phyloP scores from a whole-genome alignment of 2,888 invertebrate genomes.

The Thecophora atra region DNA sequence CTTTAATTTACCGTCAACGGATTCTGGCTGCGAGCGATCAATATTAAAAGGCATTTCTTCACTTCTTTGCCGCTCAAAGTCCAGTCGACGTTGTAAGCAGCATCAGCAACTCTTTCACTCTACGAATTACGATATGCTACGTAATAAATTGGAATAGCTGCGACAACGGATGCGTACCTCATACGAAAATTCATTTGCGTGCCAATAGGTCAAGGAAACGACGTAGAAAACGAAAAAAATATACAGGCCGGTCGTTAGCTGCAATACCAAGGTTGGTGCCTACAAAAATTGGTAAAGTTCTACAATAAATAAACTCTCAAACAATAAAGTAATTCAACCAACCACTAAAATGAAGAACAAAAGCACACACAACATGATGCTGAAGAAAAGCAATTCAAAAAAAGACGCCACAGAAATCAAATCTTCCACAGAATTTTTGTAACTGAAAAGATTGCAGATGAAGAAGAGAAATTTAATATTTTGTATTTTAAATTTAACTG shows the following conservation, averaged over 20 bases:
- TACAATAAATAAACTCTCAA: not conserved
- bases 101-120: slow-evolving; percentile 47
- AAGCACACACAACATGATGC: slow-evolving; percentile 49
- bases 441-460: slow-evolving; percentile 39
- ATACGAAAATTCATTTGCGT: slow-evolving; percentile 48
- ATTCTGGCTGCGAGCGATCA: slow-evolving; percentile 47
- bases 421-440: slow-evolving; percentile 41
- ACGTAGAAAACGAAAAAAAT: slow-evolving; percentile 44
- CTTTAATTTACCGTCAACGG: slow-evolving; percentile 42
- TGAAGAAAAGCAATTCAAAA: slow-evolving; percentile 46
- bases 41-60: slow-evolving; percentile 43
- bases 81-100: slow-evolving; percentile 48
- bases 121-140: slow-evolving; percentile 13
- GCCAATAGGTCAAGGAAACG: slow-evolving; percentile 47
- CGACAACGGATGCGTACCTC: slow-evolving; percentile 42
- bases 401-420: slow-evolving; percentile 46
- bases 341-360: slow-evolving; percentile 46
- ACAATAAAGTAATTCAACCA: slow-evolving; percentile 15
- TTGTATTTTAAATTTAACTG: not conserved
- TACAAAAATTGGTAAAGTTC: slow-evolving; percentile 26
- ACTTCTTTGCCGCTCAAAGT: slow-evolving; percentile 37
- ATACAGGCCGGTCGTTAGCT: slow-evolving; percentile 42
- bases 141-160: too few species aligned
- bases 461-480: too few species aligned
- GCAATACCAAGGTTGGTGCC: slow-evolving; percentile 41